Base-by-base conservation (phyloP, 2,888 invertebrate species). In the Stomorhina lunata region DNA sequence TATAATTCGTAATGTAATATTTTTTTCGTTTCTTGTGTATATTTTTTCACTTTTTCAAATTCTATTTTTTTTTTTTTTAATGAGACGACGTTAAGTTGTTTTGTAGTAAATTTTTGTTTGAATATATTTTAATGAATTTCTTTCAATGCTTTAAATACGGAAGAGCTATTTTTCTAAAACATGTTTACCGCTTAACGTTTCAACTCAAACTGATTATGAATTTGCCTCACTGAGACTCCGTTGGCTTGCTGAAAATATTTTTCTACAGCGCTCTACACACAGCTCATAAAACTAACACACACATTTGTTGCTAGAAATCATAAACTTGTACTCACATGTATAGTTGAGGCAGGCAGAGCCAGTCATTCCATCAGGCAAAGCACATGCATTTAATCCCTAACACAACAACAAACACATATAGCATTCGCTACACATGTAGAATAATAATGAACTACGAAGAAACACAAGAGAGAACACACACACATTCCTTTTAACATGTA, bases 171-270 rank as follows among this genome's bases (percentile, higher is more conserved):
- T 84, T 87, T 87, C 85, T 85, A 88, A 84, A 88, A 87, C 91
- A 90, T 91, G 88, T 88, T 90, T 87, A 89, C 90, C 89, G 89
- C 90, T 88, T 89, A 88, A 90, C 91, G 90, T 89, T 89, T 90
- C 88, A 89, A 91, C 88, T 90, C 88, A 86, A 90, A 91, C 89
- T 91, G 90, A 91, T 89, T 90, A 88, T 87, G 87, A 86, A 85
- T 87, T 86, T 88, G 87, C 87, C 86, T 87, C 86, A 86, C 87
- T 86, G 85, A 87, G 87, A 90, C 89, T 87, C 90, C 89, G 88
- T 90, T 88, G 89, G 89, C 89, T 90, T 86, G 88, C 86, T 89
- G 89, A 89, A 88, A 88, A 87, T 88, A 85, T 83, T 86, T 85
- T 86, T 85, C 72, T 37, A 55, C 55, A 32, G 6, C 45, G 55